Evolutionary conservation across 2,797 vertebrate species (phyloP).

Genomic region (Lophura swinhoii): DNA sequence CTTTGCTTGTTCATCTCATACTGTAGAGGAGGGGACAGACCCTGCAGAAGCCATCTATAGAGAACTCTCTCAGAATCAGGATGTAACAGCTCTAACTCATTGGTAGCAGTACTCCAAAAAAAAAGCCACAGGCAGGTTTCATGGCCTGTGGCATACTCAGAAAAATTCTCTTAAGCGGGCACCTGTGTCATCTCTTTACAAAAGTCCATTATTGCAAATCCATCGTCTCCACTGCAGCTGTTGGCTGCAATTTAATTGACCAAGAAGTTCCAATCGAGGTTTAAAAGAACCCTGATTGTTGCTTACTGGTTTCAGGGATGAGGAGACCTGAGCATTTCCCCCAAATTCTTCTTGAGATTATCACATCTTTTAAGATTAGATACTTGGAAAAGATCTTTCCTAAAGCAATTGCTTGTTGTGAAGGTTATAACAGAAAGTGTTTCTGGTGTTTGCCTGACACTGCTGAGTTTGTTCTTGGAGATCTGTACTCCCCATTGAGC

Average conservation of each 20-base stretch:
- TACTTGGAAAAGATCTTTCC: background rate
- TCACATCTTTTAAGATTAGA: background rate
- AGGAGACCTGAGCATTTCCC: background rate
- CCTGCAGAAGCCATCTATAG: background rate
- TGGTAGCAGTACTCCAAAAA: background rate
- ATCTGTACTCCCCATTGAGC: background rate
- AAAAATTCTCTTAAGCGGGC: background rate
- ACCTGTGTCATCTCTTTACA: background rate
- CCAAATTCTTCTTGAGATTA: background rate
- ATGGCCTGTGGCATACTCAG: background rate
- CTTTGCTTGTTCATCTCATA: background rate
- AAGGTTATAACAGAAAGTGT: background rate
- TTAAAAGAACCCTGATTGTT: background rate
- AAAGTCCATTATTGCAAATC: constrained; percentile 19
- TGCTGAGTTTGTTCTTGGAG: background rate
- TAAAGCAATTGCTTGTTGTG: background rate
- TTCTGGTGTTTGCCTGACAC: background rate
- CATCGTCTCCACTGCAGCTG: background rate
- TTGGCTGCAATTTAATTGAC: constrained; percentile 8
- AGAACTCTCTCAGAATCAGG: background rate
- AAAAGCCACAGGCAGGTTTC: background rate
- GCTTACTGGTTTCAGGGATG: background rate
- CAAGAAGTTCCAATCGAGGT: background rate
- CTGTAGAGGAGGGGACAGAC: background rate
- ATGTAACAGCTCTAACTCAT: background rate